These are phyloP conservation scores for Aegotheles bennettii DNA, from an alignment of 2,113 vertebrate species.

Conservation along the genomic window DNA sequence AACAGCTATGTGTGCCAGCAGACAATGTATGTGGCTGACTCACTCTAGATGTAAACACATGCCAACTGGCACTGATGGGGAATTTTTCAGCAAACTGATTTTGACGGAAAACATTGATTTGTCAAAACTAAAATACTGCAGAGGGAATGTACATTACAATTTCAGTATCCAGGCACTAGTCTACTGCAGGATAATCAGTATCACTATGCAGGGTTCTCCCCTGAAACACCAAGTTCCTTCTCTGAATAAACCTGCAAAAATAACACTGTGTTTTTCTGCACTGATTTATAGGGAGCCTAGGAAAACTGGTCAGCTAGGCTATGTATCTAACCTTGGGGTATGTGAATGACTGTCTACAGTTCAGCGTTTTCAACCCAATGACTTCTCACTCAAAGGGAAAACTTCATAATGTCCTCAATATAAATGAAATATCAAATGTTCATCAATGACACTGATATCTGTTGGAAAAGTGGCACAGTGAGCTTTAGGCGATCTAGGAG, in stretches of 20 bases:
- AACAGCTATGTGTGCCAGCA: not conserved
- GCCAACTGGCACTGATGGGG: not conserved
- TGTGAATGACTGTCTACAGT: not conserved
- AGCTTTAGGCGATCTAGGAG: too few species aligned
- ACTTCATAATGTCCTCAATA: not conserved
- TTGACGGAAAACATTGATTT: slow-evolving; percentile 22
- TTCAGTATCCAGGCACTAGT: not conserved
- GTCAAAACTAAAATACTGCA: not conserved
- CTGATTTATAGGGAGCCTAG: not conserved
- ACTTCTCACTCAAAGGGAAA: not conserved
- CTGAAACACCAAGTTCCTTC: not conserved
- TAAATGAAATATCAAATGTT: not conserved
- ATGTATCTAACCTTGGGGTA: not conserved
- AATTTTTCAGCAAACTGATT: slow-evolving; percentile 21
- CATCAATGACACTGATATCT: too few species aligned
- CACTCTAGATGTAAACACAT: not conserved
- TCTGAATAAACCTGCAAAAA: not conserved
- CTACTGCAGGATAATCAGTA: not conserved
- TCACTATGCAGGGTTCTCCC: not conserved
- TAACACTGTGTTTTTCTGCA: not conserved
- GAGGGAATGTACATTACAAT: not conserved
- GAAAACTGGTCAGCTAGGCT: not conserved
- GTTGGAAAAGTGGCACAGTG: too few species aligned
- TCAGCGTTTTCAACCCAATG: not conserved
- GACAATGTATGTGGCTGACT: not conserved